These are phyloP conservation scores for Vanessa tameamea DNA, from an alignment of 1,140 invertebrate species.

Conservation along the genomic window DNA sequence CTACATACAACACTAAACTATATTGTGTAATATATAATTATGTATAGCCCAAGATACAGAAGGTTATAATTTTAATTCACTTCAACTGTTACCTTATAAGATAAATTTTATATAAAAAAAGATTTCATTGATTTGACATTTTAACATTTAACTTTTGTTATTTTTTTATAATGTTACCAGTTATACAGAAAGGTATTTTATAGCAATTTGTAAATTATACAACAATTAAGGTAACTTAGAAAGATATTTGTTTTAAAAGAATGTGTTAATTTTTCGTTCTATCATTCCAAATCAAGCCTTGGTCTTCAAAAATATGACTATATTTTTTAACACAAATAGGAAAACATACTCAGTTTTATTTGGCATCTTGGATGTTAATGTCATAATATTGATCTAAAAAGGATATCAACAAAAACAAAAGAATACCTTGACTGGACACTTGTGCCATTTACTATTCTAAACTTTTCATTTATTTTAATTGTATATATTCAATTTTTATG, in stretches of 20 bases:
- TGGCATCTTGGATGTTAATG: background rate
- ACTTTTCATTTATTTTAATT: conserved; percentile 1
- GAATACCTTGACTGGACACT: conserved; percentile 38
- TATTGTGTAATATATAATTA: background rate
- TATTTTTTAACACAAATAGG: background rate
- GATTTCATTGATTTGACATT: conserved; percentile 11
- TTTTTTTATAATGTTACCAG: conserved; percentile 18
- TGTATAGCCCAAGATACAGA: background rate
- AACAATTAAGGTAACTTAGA: background rate
- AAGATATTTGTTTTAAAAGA: background rate
- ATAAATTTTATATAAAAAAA: background rate
- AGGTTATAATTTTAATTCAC: conserved; percentile 1
- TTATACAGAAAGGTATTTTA: conserved; percentile 12
- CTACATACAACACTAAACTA: no score
- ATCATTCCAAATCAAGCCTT: background rate
- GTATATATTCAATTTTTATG: conserved; percentile 5
- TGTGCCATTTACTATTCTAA: conserved; percentile 59
- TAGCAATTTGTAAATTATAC: conserved; percentile 11
- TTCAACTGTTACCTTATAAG: conserved; percentile 11
- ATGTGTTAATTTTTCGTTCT: background rate
- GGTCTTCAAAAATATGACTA: background rate
- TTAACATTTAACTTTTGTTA: conserved; percentile 15
- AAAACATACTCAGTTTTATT: background rate
- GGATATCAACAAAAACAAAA: background rate
- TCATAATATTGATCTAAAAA: background rate